These are phyloP conservation scores for Hippopotamus amphibius DNA, from an alignment of 2,113 vertebrate species.

Conservation along the genomic window DNA sequence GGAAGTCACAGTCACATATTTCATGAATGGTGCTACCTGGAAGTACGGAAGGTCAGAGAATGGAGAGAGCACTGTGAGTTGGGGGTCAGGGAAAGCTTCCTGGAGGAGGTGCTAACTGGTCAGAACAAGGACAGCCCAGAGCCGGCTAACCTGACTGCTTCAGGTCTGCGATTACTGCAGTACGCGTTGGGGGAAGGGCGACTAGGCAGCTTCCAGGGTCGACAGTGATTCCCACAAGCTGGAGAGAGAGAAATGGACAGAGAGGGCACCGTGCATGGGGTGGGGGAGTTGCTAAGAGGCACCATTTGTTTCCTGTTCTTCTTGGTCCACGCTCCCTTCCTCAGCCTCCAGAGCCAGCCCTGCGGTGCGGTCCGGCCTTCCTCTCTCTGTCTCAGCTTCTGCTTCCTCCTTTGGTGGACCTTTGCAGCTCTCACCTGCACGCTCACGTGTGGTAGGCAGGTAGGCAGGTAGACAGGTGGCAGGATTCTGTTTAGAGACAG, in stretches of 20 bases:
- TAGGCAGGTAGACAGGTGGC: neutral
- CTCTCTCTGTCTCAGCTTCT: neutral
- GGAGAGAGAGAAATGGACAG: neutral
- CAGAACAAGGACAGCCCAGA: neutral
- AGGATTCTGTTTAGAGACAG: neutral
- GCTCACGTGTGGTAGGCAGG: neutral
- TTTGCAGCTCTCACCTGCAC: too few species aligned
- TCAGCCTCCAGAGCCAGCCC: neutral
- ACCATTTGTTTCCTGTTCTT: neutral
- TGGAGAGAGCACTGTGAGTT: neutral
- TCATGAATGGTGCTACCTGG: neutral
- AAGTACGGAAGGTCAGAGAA: neutral
- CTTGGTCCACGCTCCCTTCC: neutral
- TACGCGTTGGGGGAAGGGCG: neutral
- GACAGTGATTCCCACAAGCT: neutral
- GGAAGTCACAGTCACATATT: conserved; percentile 73
- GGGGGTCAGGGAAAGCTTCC: neutral
- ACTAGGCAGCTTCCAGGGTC: neutral
- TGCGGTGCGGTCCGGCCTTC: neutral
- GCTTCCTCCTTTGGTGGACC: neutral
- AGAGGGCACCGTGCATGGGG: neutral
- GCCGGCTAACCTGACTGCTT: neutral
- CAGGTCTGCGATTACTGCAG: neutral
- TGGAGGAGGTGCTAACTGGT: neutral
- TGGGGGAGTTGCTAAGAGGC: neutral